These are phyloP conservation scores for Phacellophora camtschatica DNA, from an alignment of 30 jellyfish, hydroid and myxozoan species.

Conservation along the genomic window DNA sequence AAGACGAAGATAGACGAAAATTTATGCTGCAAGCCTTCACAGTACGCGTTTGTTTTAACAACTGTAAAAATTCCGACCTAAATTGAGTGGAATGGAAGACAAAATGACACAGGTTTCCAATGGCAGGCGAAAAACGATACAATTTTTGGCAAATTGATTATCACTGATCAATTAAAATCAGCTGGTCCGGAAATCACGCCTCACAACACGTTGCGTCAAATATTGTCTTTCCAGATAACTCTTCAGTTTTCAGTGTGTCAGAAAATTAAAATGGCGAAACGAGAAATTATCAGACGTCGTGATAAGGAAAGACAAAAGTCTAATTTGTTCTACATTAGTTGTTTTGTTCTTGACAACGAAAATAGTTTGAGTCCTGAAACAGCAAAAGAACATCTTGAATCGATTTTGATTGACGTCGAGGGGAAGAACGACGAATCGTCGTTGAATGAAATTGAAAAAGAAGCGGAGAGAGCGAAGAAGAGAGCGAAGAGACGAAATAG, in stretches of 20 bases:
- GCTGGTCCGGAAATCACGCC: conserved; percentile 84
- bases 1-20: no score
- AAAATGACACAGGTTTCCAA: no score
- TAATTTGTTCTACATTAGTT: conserved; percentile 56
- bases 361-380: not conserved
- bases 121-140: no score
- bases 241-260: not conserved
- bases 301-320: conserved; percentile 35
- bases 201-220: conserved; percentile 4
- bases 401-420: not conserved
- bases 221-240: not conserved
- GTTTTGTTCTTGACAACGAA: conserved; percentile 12
- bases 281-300: not conserved
- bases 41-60: no score
- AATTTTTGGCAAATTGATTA: no score
- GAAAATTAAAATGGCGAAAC: conserved; percentile 20
- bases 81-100: no score
- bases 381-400: not conserved
- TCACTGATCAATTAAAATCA: no score
- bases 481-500: conserved; percentile 20
- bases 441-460: no score
- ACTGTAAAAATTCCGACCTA: no score
- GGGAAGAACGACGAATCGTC: no score
- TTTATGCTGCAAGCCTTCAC: no score
- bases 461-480: not conserved